Base-by-base conservation (phyloP, 2,888 invertebrate species). In the Chironomus tentans region DNA sequence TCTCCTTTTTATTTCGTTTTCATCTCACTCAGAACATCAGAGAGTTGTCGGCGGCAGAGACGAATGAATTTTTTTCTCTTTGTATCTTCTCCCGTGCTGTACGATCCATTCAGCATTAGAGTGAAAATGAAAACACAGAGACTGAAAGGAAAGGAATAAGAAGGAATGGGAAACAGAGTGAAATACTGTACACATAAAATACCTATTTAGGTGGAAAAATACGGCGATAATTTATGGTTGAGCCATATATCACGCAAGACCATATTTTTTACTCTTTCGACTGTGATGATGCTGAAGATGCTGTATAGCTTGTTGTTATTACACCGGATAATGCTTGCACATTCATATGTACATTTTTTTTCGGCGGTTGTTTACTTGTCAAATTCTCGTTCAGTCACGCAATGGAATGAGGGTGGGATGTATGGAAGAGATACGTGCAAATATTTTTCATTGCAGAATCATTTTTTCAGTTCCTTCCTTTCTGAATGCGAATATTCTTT, bases 181-280 rank as follows among this genome's bases (percentile, higher is more conserved):
- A 65, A 65, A 65, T 65, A 65, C 65, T 65, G 65, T 24, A 65
- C 65, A 70, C 70, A 70, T 70, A 70, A 71, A 71, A 71, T 71
- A 71, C 71, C 71, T 71, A 71, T 71, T 71, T 71, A 71, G 71
- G 71, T 71, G 71, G 61, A 71, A 71, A 56, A 71, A 56, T 46
- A 71, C 10, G 47, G 56, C 71, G 71, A 71, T 71, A 71, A 71
- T 71, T 71, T 71, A 71, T 71, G 56, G 70, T 65, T 28, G 4
- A 12, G 56, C 15, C 71, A 71, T 71, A 71, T 71, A 71, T 71
- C 71, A 71, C 71, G 71, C 71, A 71, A 70, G 71, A 47, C 71
- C 70, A 70, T 70, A 70, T 70, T 70, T 68, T 28, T 47, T 70
- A 6, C 24, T 71, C 65, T 65, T 4, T 24, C 22, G 6, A 21